Evolutionary conservation across 2,797 vertebrate species (phyloP).

Genomic region (Sylvilagus floridanus): DNA sequence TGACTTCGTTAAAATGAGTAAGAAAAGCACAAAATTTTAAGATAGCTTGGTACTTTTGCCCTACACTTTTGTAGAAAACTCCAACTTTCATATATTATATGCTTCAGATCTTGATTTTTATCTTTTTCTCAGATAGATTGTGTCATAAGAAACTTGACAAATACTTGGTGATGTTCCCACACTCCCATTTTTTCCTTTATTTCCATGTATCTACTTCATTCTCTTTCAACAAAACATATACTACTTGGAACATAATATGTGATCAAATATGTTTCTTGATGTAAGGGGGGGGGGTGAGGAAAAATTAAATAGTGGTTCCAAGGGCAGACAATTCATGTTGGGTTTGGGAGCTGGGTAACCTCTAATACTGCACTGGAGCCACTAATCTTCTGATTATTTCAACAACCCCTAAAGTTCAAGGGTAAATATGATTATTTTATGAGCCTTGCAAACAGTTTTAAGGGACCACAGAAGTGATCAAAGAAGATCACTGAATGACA

Average conservation of each 20-base stretch:
- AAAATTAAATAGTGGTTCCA: background rate
- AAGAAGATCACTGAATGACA: background rate
- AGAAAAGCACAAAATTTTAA: background rate
- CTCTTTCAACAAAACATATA: background rate
- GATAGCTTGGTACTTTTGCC: background rate
- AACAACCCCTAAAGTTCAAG: conserved; percentile 5
- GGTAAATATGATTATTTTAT: background rate
- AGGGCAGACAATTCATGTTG: background rate
- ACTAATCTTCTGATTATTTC: background rate
- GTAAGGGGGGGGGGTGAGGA: background rate
- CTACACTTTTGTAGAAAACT: background rate
- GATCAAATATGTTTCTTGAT: background rate
- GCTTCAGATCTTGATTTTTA: background rate
- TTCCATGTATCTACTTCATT: background rate
- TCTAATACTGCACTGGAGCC: background rate
- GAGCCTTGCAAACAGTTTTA: background rate
- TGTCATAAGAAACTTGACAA: background rate
- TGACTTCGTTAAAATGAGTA: background rate
- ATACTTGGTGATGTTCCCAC: background rate
- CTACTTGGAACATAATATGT: background rate
- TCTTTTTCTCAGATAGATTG: background rate
- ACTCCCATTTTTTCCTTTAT: background rate
- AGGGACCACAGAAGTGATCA: background rate
- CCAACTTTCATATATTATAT: background rate
- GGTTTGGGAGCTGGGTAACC: background rate